Conservation (phyloP, 2,113 vertebrate species). For the Coracopsis vasa region DNA sequence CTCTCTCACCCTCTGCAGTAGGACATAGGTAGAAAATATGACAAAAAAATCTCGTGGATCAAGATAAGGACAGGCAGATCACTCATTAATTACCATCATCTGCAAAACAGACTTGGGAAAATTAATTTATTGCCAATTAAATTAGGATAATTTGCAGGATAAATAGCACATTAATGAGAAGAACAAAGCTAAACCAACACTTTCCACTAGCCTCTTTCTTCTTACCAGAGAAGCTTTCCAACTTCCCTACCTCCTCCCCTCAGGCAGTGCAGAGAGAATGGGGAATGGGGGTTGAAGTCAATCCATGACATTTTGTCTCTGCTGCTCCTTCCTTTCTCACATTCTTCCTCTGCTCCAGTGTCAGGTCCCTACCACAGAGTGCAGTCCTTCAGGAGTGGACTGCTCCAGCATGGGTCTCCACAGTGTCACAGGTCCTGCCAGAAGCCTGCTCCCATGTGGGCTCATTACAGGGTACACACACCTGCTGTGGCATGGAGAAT, state of each 20-base stretch:
- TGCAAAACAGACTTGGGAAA: not conserved
- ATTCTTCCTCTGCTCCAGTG: not conserved
- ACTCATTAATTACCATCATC: not conserved
- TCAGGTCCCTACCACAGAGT: not conserved
- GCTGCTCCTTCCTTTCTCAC: not conserved
- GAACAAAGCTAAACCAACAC: not conserved
- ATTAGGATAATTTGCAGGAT: not conserved
- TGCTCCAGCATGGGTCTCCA: not conserved
- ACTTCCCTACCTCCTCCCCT: not conserved
- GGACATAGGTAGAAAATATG: not conserved
- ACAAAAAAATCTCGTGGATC: not conserved
- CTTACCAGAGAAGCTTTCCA: not conserved
- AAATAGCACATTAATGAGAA: not conserved
- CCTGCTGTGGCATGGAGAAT: not conserved
- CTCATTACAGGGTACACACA: fast-evolving
- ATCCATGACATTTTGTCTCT: not conserved
- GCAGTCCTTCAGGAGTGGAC: not conserved
- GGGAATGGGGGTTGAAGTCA: fast-evolving
- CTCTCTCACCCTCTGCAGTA: not conserved
- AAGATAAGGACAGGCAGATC: not conserved
- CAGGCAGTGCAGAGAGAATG: fast-evolving
- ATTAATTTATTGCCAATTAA: not conserved
- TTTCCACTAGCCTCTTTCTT: not conserved
- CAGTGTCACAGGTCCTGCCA: not conserved
- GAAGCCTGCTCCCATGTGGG: not conserved